These are phyloP conservation scores for Coreoperca whiteheadi DNA, from an alignment of 2,113 vertebrate genomes.

Conservation along the genomic window DNA sequence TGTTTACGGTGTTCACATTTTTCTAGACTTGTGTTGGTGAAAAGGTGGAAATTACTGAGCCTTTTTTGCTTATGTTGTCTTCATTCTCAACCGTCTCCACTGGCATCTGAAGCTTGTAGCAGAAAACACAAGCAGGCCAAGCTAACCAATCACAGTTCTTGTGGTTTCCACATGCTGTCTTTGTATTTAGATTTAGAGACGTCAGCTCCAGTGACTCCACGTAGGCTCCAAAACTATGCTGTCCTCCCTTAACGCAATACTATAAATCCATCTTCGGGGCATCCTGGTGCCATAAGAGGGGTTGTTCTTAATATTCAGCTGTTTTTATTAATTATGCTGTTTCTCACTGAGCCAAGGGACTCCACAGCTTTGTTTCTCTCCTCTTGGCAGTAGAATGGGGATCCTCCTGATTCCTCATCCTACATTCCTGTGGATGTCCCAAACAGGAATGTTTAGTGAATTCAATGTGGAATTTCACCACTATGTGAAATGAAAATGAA, in stretches of 20 bases:
- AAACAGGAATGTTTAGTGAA: neutral
- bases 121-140: neutral
- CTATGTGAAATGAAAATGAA: neutral
- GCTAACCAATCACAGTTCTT: conserved; percentile 13
- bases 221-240: neutral
- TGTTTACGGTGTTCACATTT: neutral
- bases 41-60: neutral
- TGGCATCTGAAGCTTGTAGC: neutral
- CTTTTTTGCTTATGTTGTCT: neutral
- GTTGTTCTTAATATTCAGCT: neutral
- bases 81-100: neutral
- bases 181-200: neutral
- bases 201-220: conserved; percentile 20
- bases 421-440: neutral
- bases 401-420: neutral
- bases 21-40: neutral
- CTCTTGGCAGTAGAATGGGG: neutral
- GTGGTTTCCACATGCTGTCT: conserved; percentile 18
- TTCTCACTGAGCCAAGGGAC: neutral
- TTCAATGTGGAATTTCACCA: neutral
- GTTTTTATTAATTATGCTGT: neutral
- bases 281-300: neutral
- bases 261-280: neutral
- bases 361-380: conserved; percentile 6
- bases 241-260: neutral